Evolutionary conservation across 2,113 vertebrate species (phyloP).

Genomic region (Piprites chloris): DNA sequence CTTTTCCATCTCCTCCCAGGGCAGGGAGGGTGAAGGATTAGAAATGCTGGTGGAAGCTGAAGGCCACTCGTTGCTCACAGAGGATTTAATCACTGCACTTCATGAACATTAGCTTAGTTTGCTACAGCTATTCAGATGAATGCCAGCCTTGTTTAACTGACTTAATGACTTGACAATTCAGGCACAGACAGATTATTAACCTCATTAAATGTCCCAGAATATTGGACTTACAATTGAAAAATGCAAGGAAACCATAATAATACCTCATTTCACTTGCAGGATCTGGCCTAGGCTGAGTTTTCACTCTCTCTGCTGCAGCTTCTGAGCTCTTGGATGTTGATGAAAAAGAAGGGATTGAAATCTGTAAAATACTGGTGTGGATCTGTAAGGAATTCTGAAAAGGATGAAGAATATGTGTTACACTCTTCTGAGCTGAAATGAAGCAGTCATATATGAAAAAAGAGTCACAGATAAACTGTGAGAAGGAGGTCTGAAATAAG

Average conservation of each 20-base stretch:
- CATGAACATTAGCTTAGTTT: neutral
- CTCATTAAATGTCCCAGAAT: neutral
- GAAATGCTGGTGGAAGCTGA: neutral
- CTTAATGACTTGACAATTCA: neutral
- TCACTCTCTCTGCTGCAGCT: conserved; percentile 50
- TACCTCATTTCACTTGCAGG: conserved; percentile 69
- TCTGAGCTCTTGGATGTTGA: conserved; percentile 47
- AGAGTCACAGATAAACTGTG: neutral
- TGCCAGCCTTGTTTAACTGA: neutral
- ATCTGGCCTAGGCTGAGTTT: conserved; percentile 53
- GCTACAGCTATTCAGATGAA: neutral
- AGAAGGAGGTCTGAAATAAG: neutral
- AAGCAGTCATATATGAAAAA: neutral
- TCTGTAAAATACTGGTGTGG: conserved; percentile 74
- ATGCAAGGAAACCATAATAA: neutral
- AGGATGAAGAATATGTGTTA: neutral
- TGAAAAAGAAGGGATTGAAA: conserved; percentile 70
- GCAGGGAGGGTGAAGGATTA: neutral
- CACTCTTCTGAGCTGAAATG: neutral
- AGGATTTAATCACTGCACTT: neutral
- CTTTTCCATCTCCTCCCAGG: neutral
- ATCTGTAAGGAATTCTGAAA: conserved; percentile 65
- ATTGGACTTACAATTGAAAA: neutral
- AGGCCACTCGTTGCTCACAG: neutral
- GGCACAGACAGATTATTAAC: neutral